These are phyloP conservation scores for Trichacis sp. DNA, from an alignment of 2,888 invertebrate species.

Conservation along the genomic window DNA sequence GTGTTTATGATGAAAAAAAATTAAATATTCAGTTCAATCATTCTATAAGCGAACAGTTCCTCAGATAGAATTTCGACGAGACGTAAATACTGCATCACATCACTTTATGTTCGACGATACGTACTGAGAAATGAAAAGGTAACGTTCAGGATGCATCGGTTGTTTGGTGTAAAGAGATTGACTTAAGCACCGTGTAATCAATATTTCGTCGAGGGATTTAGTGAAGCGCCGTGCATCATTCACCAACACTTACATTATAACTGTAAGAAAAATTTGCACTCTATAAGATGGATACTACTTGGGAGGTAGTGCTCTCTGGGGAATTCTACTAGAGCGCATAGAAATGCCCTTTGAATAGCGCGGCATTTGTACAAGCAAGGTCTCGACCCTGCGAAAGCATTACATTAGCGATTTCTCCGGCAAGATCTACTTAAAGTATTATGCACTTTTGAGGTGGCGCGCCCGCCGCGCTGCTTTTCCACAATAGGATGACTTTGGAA, in stretches of 20 bases:
- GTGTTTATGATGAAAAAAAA: too few relatives aligned
- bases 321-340: conserved; percentile 25
- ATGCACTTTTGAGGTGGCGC: conserved; percentile 38
- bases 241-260: conserved; percentile 19
- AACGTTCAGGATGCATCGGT: too few relatives aligned
- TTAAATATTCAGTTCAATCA: too few relatives aligned
- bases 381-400: conserved; percentile 30
- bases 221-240: conserved; percentile 12
- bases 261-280: conserved; percentile 27
- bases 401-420: conserved; percentile 38
- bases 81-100: background rate
- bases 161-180: background rate
- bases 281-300: conserved; percentile 28
- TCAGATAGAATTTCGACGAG: too few relatives aligned
- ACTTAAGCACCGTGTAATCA: conserved; percentile 2
- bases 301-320: conserved; percentile 16
- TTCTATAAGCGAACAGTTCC: background rate
- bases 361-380: conserved; percentile 34
- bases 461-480: conserved; percentile 24
- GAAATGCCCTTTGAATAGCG: conserved; percentile 45
- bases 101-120: too few relatives aligned
- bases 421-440: conserved; percentile 41
- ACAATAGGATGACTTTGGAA: conserved; percentile 38
- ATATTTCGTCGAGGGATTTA: conserved; percentile 10
- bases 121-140: too few relatives aligned